A percentile compares a stretch with the other conserved stretches of the same genome.
These are phyloP conservation scores for Bradypodion pumilum DNA, from an alignment of 2,797 vertebrate species.

Conservation along the genomic window DNA sequence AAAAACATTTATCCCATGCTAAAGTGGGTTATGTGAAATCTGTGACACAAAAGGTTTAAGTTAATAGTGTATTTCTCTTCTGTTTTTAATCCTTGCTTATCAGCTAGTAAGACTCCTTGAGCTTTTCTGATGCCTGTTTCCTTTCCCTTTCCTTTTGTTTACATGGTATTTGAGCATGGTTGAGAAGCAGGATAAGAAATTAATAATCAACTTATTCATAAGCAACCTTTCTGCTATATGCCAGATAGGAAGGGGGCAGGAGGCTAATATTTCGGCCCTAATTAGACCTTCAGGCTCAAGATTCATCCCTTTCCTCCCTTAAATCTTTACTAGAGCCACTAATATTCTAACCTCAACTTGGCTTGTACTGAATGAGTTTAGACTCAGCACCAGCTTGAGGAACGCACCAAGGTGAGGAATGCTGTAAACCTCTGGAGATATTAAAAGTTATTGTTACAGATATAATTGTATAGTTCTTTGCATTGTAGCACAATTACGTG, in stretches of 20 bases:
- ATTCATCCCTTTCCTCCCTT: neutral
- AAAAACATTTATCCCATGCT: neutral
- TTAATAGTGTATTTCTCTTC: neutral
- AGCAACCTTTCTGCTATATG: neutral
- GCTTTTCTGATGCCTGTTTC: neutral
- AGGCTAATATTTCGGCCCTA: neutral
- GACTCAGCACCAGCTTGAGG: too few relatives aligned
- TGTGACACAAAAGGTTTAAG: neutral
- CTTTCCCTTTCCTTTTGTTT: neutral
- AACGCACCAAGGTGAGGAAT: neutral
- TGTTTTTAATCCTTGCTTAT: neutral
- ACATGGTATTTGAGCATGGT: neutral
- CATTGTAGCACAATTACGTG: rapidly evolving
- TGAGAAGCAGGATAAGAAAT: neutral
- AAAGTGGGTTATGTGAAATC: neutral
- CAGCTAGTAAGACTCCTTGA: neutral
- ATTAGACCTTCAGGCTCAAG: neutral
- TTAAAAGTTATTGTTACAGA: neutral
- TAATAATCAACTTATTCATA: neutral
- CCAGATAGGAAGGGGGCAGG: neutral
- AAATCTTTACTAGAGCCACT: neutral
- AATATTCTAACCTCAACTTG: neutral
- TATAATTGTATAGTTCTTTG: neutral
- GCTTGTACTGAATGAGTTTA: too few relatives aligned
- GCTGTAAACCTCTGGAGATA: neutral